Evolutionary conservation across 2,888 invertebrate species (phyloP), one percentile per base, ranked within the genome.

Genomic region (Andrena camellia): DNA sequence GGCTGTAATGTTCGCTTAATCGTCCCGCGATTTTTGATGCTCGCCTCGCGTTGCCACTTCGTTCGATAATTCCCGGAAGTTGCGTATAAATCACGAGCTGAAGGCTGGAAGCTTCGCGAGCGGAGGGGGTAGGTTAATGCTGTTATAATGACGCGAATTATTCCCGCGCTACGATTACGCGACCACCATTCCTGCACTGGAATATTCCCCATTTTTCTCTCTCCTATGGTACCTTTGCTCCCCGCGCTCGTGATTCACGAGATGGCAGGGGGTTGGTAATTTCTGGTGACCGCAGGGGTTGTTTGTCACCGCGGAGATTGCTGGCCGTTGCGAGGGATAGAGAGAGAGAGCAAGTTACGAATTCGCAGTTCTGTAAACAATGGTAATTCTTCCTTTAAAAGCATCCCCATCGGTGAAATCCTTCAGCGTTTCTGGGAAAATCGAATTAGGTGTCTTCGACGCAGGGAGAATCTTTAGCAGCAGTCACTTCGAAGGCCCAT

Each of bases 91-190:
- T 85, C 75, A 83, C 68, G 59, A 52, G 17, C 63, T 31, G 54
- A 48, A 63, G 63, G 8, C 10, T 64, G 60, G 17, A 29, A 35
- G 59, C 10, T 52, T 26, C 23, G 57, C 57, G 57, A 42, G 52
- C 31, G 67, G 64, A 31, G 59, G 31, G 62, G 23, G 35, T 17
- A 17, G 33, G 57, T 75, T 87, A 89, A 89, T 89, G 87, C 33
- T 60, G 79, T 89, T 88, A 87, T 89, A 89, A 88, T 87, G 86
- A 84, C 86, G 59, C 75, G 77, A 86, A 88, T 88, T 87, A 81
- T 80, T 78, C 73, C 81, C 84, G 68, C 67, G 78, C 73, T 62
- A 35, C 78, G 33, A 80, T 81, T 87, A 13, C 62, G 59, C 59
- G 33, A 48, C 62, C 63, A 67, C 20, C 70, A 69, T 86, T 81